Conservation (phyloP, 2,888 invertebrate genomes). For the Ennomos quercinarius region DNA sequence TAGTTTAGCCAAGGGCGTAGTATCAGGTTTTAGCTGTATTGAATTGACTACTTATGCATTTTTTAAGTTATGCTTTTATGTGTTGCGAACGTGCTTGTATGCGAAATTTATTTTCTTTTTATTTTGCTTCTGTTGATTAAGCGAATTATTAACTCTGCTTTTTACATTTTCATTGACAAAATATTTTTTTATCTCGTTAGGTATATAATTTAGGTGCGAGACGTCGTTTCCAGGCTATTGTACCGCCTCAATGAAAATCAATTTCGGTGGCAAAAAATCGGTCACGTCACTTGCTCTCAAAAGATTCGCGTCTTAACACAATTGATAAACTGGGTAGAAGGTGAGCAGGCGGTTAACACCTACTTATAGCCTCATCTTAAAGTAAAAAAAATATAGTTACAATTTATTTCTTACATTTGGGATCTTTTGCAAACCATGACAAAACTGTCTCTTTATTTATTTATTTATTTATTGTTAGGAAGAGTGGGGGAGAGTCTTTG, state of each 20-base stretch:
- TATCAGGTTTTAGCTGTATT: no score
- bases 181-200: background rate
- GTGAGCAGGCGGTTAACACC: background rate
- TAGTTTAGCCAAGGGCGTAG: no score
- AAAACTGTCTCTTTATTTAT: no score
- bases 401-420: no score
- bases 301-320: background rate
- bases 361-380: no score
- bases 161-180: background rate
- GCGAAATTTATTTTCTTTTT: constrained; percentile 9
- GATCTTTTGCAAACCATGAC: no score
- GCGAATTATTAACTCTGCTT: constrained; percentile 1
- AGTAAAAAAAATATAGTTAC: no score
- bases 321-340: constrained; percentile 1
- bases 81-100: constrained; percentile 11
- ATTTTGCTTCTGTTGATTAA: background rate
- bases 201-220: background rate
- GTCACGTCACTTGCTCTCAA: constrained; percentile 1
- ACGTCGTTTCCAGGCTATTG: background rate
- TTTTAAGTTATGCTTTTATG: background rate
- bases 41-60: background rate
- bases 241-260: constrained; percentile 3
- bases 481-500: no score
- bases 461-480: no score
- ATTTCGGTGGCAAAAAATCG: constrained; percentile 2